A percentile compares a stretch with the other conserved stretches of the same genome.
Evolutionary conservation across 2,888 invertebrate genomes (phyloP).

Genomic region (Teleiodes luculella): DNA sequence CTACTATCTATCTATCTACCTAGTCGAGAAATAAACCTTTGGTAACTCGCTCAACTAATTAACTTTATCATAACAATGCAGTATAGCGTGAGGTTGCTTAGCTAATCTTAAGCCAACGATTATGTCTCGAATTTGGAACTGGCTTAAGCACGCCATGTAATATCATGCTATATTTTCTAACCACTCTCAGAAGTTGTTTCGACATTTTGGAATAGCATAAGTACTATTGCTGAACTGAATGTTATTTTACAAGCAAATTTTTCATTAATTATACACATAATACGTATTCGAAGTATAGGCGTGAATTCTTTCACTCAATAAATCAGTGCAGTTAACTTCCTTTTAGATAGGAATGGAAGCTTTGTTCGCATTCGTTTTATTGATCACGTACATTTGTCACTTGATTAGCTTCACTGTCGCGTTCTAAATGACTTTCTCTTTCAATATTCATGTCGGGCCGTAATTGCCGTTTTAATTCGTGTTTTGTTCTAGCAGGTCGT

Average conservation of each 20-base stretch:
- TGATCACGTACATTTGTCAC: slow-evolving; percentile 26
- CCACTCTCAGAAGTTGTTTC: too few relatives aligned
- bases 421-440: slow-evolving; percentile 41
- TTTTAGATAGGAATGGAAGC: slow-evolving; percentile 1
- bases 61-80: neutral
- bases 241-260: neutral
- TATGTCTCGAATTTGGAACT: neutral
- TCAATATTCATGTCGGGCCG: slow-evolving; percentile 55
- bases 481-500: slow-evolving; percentile 29
- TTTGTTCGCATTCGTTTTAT: slow-evolving; percentile 15
- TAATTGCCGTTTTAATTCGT: slow-evolving; percentile 40
- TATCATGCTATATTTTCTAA: too few relatives aligned
- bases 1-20: too few relatives aligned
- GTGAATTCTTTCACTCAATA: neutral
- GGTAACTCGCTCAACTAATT: neutral
- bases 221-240: neutral
- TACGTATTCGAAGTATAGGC: neutral
- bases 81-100: neutral
- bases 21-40: neutral
- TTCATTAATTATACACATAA: neutral
- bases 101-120: neutral
- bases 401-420: slow-evolving; percentile 27
- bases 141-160: neutral
- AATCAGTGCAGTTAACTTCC: slow-evolving; percentile 2
- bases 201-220: neutral